Evolutionary conservation across 2,888 invertebrate species (phyloP).

Genomic region (Orthosia cruda): DNA sequence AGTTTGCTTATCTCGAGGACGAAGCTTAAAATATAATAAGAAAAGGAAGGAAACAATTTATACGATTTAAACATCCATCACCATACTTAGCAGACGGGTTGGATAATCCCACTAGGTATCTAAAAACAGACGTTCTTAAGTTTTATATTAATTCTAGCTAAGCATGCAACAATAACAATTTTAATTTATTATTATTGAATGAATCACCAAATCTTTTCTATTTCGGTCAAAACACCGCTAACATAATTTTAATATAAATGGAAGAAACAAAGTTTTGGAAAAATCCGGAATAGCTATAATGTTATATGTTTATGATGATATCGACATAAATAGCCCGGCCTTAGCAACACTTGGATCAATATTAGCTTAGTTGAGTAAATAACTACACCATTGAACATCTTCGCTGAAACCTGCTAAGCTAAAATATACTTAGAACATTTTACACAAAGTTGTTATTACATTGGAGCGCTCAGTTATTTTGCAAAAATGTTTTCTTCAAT

Average conservation of each 20-base stretch:
- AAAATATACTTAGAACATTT: constrained; percentile 23
- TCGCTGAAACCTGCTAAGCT: constrained; percentile 15
- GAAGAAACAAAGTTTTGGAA: constrained; percentile 46
- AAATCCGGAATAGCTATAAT: constrained; percentile 64
- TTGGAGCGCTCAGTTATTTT: constrained; percentile 30
- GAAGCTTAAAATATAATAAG: background rate
- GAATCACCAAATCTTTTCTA: constrained; percentile 29
- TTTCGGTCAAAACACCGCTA: constrained; percentile 24
- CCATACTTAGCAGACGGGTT: background rate
- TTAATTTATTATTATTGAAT: constrained; percentile 12
- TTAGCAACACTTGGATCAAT: constrained; percentile 75
- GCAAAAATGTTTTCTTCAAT: constrained; percentile 50
- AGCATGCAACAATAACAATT: constrained; percentile 5
- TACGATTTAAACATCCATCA: background rate
- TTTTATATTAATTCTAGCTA: background rate
- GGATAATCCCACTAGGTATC: background rate
- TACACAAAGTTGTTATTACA: constrained; percentile 27
- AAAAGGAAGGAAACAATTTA: background rate
- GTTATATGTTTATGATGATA: constrained; percentile 60
- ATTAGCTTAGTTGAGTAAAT: constrained; percentile 70
- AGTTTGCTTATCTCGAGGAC: background rate
- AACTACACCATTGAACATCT: constrained; percentile 52
- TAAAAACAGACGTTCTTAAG: background rate
- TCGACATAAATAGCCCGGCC: constrained; percentile 75
- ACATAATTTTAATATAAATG: constrained; percentile 24